Percentiles rank a stretch among this genome's conserved stretches.
Evolutionary conservation across 2,113 vertebrate genomes (phyloP).

Genomic region (Chascanopsetta lugubris): DNA sequence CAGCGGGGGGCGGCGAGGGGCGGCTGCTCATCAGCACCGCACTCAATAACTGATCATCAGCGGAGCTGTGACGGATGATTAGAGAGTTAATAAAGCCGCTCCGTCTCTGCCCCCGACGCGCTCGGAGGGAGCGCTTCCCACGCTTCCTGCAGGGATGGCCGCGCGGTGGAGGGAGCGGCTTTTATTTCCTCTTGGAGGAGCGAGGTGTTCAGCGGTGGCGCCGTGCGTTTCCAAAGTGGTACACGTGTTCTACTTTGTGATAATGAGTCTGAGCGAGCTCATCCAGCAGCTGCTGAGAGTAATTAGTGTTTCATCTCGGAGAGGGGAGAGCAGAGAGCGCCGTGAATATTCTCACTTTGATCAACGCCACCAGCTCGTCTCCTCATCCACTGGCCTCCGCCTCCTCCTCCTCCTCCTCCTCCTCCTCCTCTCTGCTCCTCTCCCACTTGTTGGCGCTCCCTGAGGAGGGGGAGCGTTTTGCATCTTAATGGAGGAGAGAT

Average conservation of each 20-base stretch:
- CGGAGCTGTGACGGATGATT: background rate
- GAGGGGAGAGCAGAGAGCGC: conserved; percentile 58
- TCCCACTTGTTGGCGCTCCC: conserved; percentile 47
- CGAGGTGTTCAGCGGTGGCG: conserved; percentile 42
- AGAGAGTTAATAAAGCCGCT: background rate
- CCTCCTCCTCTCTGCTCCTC: conserved; percentile 37
- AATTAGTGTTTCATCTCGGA: conserved; percentile 75
- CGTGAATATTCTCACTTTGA: conserved; percentile 77
- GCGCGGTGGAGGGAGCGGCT: conserved; percentile 17
- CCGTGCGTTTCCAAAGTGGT: conserved; percentile 62
- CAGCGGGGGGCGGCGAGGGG: background rate
- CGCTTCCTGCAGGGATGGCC: conserved; percentile 24
- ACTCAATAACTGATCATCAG: background rate
- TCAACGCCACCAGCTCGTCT: conserved; percentile 54
- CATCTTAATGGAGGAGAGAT: conserved; percentile 52
- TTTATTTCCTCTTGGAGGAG: conserved; percentile 50
- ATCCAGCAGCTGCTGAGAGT: conserved; percentile 76
- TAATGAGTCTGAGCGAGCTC: conserved; percentile 73
- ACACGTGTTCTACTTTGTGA: conserved; percentile 72
- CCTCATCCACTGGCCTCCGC: conserved; percentile 54
- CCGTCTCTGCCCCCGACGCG: background rate
- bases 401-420: conserved; percentile 34
- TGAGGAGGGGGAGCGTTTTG: conserved; percentile 50
- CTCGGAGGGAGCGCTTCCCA: conserved; percentile 12
- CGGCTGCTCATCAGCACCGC: background rate